Evolutionary conservation across 2,888 invertebrate genomes (phyloP), one percentile per base, ranked within the genome.

Genomic region (Dasypogon diadema): DNA sequence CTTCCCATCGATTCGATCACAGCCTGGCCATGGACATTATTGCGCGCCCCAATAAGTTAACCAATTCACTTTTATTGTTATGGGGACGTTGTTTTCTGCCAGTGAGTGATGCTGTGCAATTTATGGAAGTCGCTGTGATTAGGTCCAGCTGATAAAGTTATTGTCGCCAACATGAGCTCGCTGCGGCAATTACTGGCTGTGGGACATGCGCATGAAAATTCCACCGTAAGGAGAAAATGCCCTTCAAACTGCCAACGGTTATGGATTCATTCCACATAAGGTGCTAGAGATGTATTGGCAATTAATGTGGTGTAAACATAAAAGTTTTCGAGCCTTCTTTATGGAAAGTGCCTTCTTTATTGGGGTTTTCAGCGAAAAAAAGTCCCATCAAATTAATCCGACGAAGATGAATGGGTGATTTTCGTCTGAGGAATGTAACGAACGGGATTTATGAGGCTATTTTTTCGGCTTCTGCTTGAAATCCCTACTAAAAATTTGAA

Each of bases 21-120:
- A 5, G 48, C 8, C 14, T 54, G 54, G 54, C 51, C 51, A 21
- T 54, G 70, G 70, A 70, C 70, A 30, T 70, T 70, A 54, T 70
- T 54, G 70, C 54, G 34, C 54, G 70, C 46, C 74, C 58, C 51
- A 63, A 63, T 63, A 79, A 77, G 78, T 79, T 78, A 77, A 78
- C 79, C 79, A 79, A 79, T 79, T 79, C 78, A 77, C 76, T 79
- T 79, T 78, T 79, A 79, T 79, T 79, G 77, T 78, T 78, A 72
- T 73, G 46, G 56, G 73, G 21, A 24, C 70, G 65, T 54, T 54
- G 70, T 70, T 70, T 58, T 73, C 56, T 56, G 37, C 42, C 46
- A 42, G 24, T 73, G 73, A 73, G 24, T 73, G 73, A 73, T 73
- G 73, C 58, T 46, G 58, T 16, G 16, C 24, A 58, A 58, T 73